A percentile compares a stretch with the other conserved stretches of the same genome.
Conservation (phyloP, 1,140 invertebrate genomes). For the Ceratitis capitata region DNA sequence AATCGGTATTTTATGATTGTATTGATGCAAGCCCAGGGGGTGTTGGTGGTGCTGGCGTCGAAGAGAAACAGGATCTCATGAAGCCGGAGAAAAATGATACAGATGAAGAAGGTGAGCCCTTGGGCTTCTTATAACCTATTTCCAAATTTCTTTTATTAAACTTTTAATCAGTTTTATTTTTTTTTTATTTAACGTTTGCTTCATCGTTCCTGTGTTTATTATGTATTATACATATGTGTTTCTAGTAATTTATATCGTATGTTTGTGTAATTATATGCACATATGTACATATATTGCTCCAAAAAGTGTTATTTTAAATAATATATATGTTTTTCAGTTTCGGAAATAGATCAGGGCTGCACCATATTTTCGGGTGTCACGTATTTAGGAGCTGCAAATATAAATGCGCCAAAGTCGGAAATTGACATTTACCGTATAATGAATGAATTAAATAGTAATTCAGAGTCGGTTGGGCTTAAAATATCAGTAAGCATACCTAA, state of each 20-base stretch:
- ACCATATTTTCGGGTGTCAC: conserved; percentile 93
- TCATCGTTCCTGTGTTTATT: neutral
- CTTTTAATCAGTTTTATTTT: neutral
- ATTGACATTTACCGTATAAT: conserved; percentile 96
- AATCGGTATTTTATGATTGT: conserved; percentile 67
- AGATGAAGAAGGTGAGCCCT: conserved; percentile 72
- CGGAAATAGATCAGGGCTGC: conserved; percentile 85
- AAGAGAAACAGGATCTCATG: conserved; percentile 80
- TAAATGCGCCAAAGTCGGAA: conserved; percentile 93
- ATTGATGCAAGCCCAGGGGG: conserved; percentile 66
- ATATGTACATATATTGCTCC: neutral
- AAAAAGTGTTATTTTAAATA: neutral
- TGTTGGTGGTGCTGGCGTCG: conserved; percentile 51
- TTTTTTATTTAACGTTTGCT: neutral
- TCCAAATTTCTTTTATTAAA: neutral
- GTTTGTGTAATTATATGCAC: neutral
- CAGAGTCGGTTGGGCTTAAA: conserved; percentile 75
- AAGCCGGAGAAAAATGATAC: conserved; percentile 75
- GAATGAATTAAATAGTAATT: conserved; percentile 83
- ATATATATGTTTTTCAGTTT: conserved; percentile 66
- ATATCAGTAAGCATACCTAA: conserved; percentile 91
- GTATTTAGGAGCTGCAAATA: conserved; percentile 92
- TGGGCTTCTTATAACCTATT: neutral
- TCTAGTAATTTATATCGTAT: neutral
- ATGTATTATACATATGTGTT: neutral